Base-by-base conservation (phyloP, 2,888 invertebrate genomes). In the Chouioia cunea region DNA sequence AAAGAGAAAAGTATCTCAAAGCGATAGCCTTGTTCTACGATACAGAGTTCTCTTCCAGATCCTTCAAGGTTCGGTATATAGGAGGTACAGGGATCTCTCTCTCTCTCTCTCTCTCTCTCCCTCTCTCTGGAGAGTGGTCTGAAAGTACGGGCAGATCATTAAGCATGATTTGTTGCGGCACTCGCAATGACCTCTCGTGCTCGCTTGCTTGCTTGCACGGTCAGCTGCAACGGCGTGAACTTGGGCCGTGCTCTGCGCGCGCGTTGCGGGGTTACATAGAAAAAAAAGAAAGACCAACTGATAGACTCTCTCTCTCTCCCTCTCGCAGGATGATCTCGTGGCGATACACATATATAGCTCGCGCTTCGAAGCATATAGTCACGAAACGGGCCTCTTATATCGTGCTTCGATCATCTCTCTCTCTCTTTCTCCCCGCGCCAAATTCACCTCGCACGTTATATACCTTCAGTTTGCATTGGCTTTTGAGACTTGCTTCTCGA, bases 161-260 rank as follows among this genome's bases (percentile, higher is more conserved):
- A 85, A 84, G 83, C 83, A 83, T 85, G 85, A 85, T 85, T 85
- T 85, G 85, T 85, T 84, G 85, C 82, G 83, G 83, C 81, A 84
- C 82, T 80, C 81, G 80, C 85, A 83, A 83, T 84, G 85, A 85
- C 85, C 85, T 82, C 85, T 36, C 36, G n/a, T 36, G 6, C 36
- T 36, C 6, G 4, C 36, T 3, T 36, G 36, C 36, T 10, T 36
- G 36, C 36, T 36, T 10, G 36, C 36, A 76, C 77, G 76, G 77
- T 76, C 78, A 75, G 74, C 36, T 36, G 70, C 53, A 73, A 12
- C 50, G 6, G 79, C 81, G 80, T 79, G 81, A 80, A 81, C 81
- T 79, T 80, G 78, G 77, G 77, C 56, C 62, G 58, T 68, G 53
- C 16, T 54, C 68, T 53, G 59, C n/a, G n/a, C n/a, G n/a, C n/a